These are phyloP conservation scores for Panzeria rudis DNA, from an alignment of 2,888 invertebrate genomes.

Conservation along the genomic window DNA sequence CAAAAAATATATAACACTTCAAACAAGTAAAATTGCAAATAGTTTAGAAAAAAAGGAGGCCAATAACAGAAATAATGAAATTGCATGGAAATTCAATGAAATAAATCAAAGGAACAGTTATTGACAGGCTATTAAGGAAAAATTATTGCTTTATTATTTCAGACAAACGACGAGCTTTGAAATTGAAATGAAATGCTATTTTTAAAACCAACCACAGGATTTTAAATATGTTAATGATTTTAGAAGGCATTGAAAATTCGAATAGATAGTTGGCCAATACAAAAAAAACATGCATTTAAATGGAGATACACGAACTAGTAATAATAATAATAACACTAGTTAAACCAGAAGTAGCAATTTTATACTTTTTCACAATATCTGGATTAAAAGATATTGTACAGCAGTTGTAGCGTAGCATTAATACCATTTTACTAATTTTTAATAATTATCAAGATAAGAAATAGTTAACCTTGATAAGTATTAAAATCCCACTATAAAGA, in stretches of 20 bases:
- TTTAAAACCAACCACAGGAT: not conserved
- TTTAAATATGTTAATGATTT: not conserved
- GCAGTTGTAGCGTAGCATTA: too few relatives aligned
- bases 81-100: constrained; percentile 24
- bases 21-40: constrained; percentile 25
- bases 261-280: too few relatives aligned
- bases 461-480: too few relatives aligned
- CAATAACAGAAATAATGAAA: not conserved
- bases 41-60: not conserved
- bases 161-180: not conserved
- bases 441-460: too few relatives aligned
- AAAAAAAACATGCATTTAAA: too few relatives aligned
- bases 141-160: not conserved
- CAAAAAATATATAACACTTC: constrained; percentile 2
- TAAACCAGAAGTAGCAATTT: too few relatives aligned
- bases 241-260: not conserved
- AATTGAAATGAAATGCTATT: not conserved
- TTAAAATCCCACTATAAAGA: too few relatives aligned
- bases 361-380: too few relatives aligned
- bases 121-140: not conserved
- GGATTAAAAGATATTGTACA: too few relatives aligned
- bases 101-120: constrained; percentile 10
- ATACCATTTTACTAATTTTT: too few relatives aligned
- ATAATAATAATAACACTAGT: too few relatives aligned
- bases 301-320: too few relatives aligned